Base-by-base conservation (phyloP, 2,888 invertebrate species). In the Acanthosepion lycidas region DNA sequence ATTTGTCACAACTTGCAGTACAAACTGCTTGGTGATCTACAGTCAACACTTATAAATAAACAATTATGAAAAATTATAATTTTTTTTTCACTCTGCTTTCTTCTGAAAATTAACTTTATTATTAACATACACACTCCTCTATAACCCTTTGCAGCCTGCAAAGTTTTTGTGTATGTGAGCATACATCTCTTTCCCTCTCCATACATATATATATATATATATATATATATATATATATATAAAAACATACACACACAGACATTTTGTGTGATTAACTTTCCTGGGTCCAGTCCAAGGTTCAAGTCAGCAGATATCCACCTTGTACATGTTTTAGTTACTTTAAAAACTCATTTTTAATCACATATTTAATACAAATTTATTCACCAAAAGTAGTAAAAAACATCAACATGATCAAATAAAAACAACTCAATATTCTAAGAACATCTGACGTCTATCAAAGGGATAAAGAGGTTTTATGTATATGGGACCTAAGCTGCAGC, bases 401-500 rank as follows among this genome's bases (percentile, higher is more conserved):
- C 33, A 78, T 33, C 78, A 78, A 78, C n/a, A 33, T 33, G n/a
- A n/a, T 78, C 0, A 78, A 78, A n/a, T 33, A 78, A 78, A 78
- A 78, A 33, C 78, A 78, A 78, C 12, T 12, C n/a, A 78, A 78
- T 78, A n/a, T 12, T 33, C 12, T 9, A 78, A 78, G n/a, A 78
- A 78, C n/a, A 78, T 78, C 28, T 78, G 26, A 78, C 28, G 18
- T 78, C 78, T 78, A 78, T 78, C 33, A 78, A 78, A 78, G n/a
- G 78, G 78, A 78, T n/a, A 78, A 78, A 78, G 18, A 55, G 20
- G 55, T 59, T 23, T 59, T 59, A 78, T 78, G n/a, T 78, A 78
- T 78, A n/a, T n/a, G 78, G 78, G 78, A 12, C 78, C 78, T 78
- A 78, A 78, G n/a, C 78, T 78, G 78, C 78, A 78, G 78, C n/a